phyloP scores from a whole-genome alignment of 2,888 invertebrate genomes.

The Drosophila anomelani region DNA sequence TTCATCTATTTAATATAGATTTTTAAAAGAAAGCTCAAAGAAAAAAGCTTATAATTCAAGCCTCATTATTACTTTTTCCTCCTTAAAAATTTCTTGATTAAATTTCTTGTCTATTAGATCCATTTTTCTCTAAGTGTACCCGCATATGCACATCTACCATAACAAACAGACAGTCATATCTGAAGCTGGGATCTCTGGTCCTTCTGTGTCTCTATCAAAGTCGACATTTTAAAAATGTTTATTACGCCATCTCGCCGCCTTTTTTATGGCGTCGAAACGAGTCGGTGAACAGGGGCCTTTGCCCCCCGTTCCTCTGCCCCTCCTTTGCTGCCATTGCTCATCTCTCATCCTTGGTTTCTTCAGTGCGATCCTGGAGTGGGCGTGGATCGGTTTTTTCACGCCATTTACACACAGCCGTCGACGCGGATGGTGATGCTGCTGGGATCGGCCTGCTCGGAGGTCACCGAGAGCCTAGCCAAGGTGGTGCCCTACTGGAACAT shows the following conservation, averaged over 20 bases:
- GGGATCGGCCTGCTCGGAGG: constrained; percentile 96
- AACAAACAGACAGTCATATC: constrained; percentile 41
- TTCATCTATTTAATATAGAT: background rate
- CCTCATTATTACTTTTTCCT: too few relatives aligned
- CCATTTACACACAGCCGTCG: constrained; percentile 91
- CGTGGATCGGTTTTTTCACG: constrained; percentile 96
- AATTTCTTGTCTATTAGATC: background rate
- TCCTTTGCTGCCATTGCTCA: background rate
- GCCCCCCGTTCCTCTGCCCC: background rate
- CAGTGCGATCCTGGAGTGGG: constrained; percentile 97
- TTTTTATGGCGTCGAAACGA: constrained; percentile 58
- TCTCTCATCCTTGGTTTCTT: background rate
- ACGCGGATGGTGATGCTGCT: constrained; percentile 92
- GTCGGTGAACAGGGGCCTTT: constrained; percentile 24
- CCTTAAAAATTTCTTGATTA: background rate
- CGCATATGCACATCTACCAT: constrained; percentile 33
- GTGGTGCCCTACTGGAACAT: constrained; percentile 97
- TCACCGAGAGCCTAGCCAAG: constrained; percentile 95
- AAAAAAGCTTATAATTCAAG: too few relatives aligned
- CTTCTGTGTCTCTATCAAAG: constrained; percentile 64
- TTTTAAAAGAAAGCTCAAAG: background rate
- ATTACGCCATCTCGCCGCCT: constrained; percentile 69
- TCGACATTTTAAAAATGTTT: constrained; percentile 79
- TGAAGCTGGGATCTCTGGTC: constrained; percentile 35
- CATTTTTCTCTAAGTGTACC: constrained; percentile 4